A percentile compares a stretch with the other conserved stretches of the same genome.
Conservation (phyloP, 2,113 vertebrate genomes). For the Ahaetulla prasina region DNA sequence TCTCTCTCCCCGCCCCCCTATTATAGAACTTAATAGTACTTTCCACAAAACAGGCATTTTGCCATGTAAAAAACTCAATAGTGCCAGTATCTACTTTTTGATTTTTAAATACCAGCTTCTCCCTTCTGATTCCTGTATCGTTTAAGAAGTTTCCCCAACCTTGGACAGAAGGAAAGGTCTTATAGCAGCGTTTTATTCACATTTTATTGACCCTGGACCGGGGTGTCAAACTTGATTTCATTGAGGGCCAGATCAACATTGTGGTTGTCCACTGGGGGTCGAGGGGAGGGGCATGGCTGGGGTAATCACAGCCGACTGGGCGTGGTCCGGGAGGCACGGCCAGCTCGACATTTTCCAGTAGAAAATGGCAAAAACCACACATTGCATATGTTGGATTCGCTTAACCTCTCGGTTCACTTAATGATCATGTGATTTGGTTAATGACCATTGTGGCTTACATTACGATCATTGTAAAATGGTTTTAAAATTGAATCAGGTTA, state of each 20-base stretch:
- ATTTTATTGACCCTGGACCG: neutral
- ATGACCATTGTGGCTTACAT: neutral
- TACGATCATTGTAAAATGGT: neutral
- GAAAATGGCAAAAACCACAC: neutral
- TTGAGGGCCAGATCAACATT: too few relatives aligned
- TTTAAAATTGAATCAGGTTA: neutral
- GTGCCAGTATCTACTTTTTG: neutral
- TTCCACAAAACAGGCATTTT: neutral
- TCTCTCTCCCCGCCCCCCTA: neutral
- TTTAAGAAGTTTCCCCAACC: neutral
- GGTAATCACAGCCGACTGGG: too few relatives aligned
- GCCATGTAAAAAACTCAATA: neutral
- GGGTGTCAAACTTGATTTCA: too few relatives aligned
- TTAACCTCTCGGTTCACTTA: neutral
- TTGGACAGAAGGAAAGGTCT: too few relatives aligned
- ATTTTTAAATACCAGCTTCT: neutral
- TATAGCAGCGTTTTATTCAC: neutral
- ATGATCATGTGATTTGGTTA: neutral
- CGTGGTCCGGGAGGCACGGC: too few relatives aligned
- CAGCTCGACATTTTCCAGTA: neutral
- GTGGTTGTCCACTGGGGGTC: too few relatives aligned
- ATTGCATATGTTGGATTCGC: neutral
- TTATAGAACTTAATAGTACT: neutral
- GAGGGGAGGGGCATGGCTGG: too few relatives aligned
- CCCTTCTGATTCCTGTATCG: neutral